Percentiles rank a stretch among this genome's conserved stretches.
Evolutionary conservation across 2,888 invertebrate species (phyloP).

Genomic region (Iselma pallidipennis): DNA sequence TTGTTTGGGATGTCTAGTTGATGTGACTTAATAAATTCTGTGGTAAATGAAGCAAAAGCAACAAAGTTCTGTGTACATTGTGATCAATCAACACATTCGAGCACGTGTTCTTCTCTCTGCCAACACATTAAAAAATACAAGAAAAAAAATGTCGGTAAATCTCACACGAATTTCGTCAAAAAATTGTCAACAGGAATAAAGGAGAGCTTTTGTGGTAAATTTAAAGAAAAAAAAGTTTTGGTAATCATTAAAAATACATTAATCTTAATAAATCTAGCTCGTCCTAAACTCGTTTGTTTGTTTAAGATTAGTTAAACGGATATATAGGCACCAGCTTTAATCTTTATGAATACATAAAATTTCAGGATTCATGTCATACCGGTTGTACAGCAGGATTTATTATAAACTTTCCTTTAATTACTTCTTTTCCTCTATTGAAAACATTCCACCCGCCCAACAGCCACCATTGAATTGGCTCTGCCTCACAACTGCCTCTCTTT

Average conservation of each 20-base stretch:
- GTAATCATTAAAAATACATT: background rate
- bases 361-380: background rate
- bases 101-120: conserved; percentile 25
- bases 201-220: background rate
- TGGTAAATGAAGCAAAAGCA: conserved; percentile 28
- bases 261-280: background rate
- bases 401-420: background rate
- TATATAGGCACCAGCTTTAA: too few species aligned
- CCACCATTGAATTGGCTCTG: background rate
- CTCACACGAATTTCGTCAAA: background rate
- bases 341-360: background rate
- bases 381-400: background rate
- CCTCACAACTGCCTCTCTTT: background rate
- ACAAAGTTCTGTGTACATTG: conserved; percentile 25
- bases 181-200: background rate
- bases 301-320: background rate
- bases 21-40: conserved; percentile 30
- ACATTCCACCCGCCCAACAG: background rate
- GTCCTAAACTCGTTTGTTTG: background rate
- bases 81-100: conserved; percentile 25
- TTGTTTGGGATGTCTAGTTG: conserved; percentile 17
- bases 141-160: background rate
- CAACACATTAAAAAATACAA: conserved; percentile 15
- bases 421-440: background rate
- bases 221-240: background rate